Conservation (phyloP, 2,888 invertebrate genomes). For the Amblyteles armatorius region DNA sequence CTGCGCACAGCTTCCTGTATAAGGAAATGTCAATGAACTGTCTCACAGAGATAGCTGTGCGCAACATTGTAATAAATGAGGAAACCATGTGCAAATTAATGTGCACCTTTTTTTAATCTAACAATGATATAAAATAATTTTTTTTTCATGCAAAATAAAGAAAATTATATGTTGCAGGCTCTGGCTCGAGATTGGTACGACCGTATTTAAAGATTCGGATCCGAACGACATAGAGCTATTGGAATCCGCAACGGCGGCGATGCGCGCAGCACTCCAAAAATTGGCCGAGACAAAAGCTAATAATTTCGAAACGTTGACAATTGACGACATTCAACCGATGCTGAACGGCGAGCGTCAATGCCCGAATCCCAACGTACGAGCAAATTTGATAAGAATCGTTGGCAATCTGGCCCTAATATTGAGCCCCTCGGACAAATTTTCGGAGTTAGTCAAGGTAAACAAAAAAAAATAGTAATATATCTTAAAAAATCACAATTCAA, state of each 20-base stretch:
- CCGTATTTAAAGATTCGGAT: conserved; percentile 87
- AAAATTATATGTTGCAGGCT: conserved; percentile 83
- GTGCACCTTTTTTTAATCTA: too few relatives aligned
- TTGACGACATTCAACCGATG: conserved; percentile 87
- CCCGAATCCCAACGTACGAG: conserved; percentile 74
- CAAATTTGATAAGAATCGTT: conserved; percentile 78
- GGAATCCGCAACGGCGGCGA: conserved; percentile 90
- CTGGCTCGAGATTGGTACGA: conserved; percentile 89
- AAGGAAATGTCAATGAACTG: neutral
- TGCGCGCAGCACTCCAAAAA: conserved; percentile 91
- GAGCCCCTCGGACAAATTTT: conserved; percentile 56
- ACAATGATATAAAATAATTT: neutral
- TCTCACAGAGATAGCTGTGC: too few relatives aligned
- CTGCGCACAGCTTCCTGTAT: too few relatives aligned
- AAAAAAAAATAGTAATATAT: neutral
- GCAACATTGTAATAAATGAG: too few relatives aligned
- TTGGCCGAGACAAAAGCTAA: conserved; percentile 85
- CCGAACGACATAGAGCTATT: conserved; percentile 85
- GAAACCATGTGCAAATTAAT: too few relatives aligned
- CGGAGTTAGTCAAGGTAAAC: conserved; percentile 75
- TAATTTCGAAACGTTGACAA: conserved; percentile 86
- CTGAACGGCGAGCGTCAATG: conserved; percentile 75
- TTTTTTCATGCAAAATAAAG: neutral
- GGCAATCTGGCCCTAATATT: conserved; percentile 77
- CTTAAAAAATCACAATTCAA: neutral